Percentiles rank a stretch among this genome's conserved stretches.
These are phyloP conservation scores for Crocidura indochinensis DNA, from an alignment of 2,797 vertebrate species.

Conservation along the genomic window DNA sequence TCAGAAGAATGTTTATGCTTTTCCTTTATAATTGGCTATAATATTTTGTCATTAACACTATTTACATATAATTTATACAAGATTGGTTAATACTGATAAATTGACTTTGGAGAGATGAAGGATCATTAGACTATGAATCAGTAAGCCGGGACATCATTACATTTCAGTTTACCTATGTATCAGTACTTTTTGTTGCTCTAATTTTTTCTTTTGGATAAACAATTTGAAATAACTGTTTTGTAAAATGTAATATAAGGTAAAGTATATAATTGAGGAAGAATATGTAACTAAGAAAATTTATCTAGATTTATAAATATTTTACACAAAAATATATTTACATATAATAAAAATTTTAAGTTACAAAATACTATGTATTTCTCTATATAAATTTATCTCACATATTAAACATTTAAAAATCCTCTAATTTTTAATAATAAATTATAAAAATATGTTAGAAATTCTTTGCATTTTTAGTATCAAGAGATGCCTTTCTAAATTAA, in stretches of 20 bases:
- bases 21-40: not conserved
- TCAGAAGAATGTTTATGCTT: slow-evolving; percentile 4
- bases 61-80: not conserved
- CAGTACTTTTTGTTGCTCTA: not conserved
- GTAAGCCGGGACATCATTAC: not conserved
- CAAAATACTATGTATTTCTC: not conserved
- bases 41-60: not conserved
- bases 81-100: not conserved
- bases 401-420: slow-evolving; percentile 24
- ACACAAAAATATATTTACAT: not conserved
- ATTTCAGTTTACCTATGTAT: not conserved
- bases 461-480: not conserved
- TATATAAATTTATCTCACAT: not conserved
- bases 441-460: not conserved
- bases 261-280: not conserved
- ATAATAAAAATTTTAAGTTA: not conserved
- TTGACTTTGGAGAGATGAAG: not conserved
- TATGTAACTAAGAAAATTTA: not conserved
- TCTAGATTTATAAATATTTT: not conserved
- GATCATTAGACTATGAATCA: not conserved
- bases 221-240: not conserved
- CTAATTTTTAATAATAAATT: not conserved
- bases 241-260: not conserved
- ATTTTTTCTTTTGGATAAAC: not conserved
- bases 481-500: slow-evolving; percentile 52